Evolutionary conservation across 1,140 invertebrate genomes (phyloP).

Genomic region (Coelopa frigida): DNA sequence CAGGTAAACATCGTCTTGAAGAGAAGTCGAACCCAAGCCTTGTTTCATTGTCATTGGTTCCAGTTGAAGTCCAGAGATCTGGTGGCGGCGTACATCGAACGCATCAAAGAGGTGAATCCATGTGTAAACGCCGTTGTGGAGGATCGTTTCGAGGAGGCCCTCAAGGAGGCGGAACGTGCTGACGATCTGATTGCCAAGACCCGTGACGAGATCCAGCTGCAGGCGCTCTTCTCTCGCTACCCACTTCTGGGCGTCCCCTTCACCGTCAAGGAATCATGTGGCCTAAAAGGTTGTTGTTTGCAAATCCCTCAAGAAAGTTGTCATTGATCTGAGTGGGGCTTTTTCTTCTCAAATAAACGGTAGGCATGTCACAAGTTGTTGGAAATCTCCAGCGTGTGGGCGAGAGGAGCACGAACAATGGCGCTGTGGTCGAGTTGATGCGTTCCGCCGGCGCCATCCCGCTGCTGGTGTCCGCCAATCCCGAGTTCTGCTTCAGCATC

Average conservation of each 20-base stretch:
- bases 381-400: conserved; percentile 54
- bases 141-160: conserved; percentile 57
- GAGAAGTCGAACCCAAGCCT: neutral
- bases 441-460: conserved; percentile 66
- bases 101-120: conserved; percentile 64
- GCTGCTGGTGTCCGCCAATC: conserved; percentile 70
- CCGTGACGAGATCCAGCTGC: conserved; percentile 24
- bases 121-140: conserved; percentile 67
- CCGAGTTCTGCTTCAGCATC: conserved; percentile 67
- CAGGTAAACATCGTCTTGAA: conserved; percentile 8
- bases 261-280: conserved; percentile 67
- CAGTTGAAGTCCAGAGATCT: conserved; percentile 57
- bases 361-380: conserved; percentile 59
- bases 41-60: neutral
- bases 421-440: conserved; percentile 53
- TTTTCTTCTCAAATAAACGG: neutral
- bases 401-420: conserved; percentile 53
- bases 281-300: conserved; percentile 50
- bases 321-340: neutral
- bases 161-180: conserved; percentile 55
- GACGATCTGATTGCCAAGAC: conserved; percentile 45
- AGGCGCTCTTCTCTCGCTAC: conserved; percentile 44
- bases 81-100: conserved; percentile 57
- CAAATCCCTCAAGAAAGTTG: too few species aligned
- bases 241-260: conserved; percentile 69